Evolutionary conservation across 2,797 vertebrate genomes (phyloP), one percentile per base, ranked within the genome.

Genomic region (Sylvia borin): DNA sequence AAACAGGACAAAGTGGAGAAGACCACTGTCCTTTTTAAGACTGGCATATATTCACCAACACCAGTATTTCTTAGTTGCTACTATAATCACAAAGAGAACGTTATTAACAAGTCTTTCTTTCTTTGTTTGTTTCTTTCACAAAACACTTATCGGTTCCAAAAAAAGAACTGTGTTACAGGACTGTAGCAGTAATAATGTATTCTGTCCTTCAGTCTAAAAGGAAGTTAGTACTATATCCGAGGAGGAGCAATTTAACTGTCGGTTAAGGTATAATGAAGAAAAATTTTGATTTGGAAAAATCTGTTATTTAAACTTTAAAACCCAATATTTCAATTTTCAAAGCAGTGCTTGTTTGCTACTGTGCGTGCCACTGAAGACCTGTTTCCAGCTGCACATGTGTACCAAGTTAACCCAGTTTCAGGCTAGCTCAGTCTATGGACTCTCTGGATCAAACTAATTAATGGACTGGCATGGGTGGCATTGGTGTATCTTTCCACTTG

Each of bases 41-140:
- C 95, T 95, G 95, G 60, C 83, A 92, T 96, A 54, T 92, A 88
- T 40, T 92, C 88, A 93, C 38, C 76, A 60, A 95, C 85, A 80
- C 31, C 79, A 92, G 71, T 92, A 77, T 94, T 96, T 90, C 66
- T 90, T 90, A 92, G 80, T 94, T 95, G 55, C 73, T 93, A 92
- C 82, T 93, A 94, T 94, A 95, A 95, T 85, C 90, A 70, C 70
- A 81, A 92, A 89, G 62, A 95, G 45, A 86, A 82, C 24, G 10
- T 42, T 34, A 87, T 82, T 95, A 79, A 58, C 21, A 36, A 67
- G 45, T 51, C 27, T 90, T 21, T 87, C 22, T 75, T 71, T 91
- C 11, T 76, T 73, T 92, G 0, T 43, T 71, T 71, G 6, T 92
- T 95, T 70, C 50, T 79, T 93, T 94, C 82, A 75, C 75, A 89